Conservation (phyloP, 2,113 vertebrate species). For the Cebidichthys violaceus region DNA sequence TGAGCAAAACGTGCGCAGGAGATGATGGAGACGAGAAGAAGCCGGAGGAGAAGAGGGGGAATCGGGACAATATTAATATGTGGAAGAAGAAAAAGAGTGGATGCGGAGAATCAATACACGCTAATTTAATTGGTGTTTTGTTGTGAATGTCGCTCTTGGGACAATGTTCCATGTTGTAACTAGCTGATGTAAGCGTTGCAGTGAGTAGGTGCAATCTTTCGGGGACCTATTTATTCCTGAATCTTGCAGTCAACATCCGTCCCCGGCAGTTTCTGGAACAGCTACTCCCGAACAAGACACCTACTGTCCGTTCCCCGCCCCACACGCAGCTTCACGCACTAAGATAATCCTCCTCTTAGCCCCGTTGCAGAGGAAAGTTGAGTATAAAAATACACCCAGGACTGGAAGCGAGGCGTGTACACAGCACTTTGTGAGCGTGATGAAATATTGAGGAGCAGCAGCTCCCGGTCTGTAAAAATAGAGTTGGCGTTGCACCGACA, state of each 20-base stretch:
- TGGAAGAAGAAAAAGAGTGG: not conserved
- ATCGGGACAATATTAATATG: not conserved
- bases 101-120: not conserved
- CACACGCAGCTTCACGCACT: not conserved
- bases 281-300: constrained; percentile 8
- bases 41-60: not conserved
- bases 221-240: constrained; percentile 10
- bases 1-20: not conserved
- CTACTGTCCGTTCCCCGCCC: not conserved
- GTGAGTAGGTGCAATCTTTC: constrained; percentile 23
- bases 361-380: constrained; percentile 25
- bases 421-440: constrained; percentile 33
- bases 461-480: constrained; percentile 44
- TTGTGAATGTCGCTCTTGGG: constrained; percentile 11
- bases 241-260: constrained; percentile 15
- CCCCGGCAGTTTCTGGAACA: not conserved
- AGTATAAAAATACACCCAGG: constrained; percentile 29
- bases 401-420: not conserved
- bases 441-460: constrained; percentile 58
- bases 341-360: constrained; percentile 19
- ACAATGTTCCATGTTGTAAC: not conserved
- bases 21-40: not conserved
- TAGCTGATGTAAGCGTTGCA: constrained; percentile 38
- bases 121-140: not conserved
- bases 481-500: constrained; percentile 33